phyloP scores from a whole-genome alignment of 2,797 vertebrate species.

The Leptatherina wallacei region DNA sequence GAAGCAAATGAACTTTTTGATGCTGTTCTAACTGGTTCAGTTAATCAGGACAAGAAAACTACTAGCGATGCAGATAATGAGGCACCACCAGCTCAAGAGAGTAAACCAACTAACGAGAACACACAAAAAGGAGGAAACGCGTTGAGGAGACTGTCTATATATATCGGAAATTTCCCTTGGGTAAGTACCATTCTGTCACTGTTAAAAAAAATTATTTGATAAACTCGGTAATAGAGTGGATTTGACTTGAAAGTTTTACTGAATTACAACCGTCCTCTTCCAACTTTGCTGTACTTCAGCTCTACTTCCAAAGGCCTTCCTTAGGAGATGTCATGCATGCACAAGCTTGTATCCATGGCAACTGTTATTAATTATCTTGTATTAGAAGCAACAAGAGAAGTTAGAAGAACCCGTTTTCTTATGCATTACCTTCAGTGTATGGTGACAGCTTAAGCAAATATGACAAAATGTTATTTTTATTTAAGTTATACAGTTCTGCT shows the following conservation, averaged over 20 bases:
- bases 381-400: background rate
- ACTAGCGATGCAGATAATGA: slow-evolving; percentile 65
- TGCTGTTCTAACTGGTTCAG: slow-evolving; percentile 89
- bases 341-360: background rate
- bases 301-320: background rate
- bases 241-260: background rate
- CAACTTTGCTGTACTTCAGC: background rate
- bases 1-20: slow-evolving; percentile 95
- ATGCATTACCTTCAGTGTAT: background rate
- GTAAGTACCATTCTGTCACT: slow-evolving; percentile 77
- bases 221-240: background rate
- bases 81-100: slow-evolving; percentile 69
- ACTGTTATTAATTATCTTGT: background rate
- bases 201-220: background rate
- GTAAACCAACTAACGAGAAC: slow-evolving; percentile 79
- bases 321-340: background rate
- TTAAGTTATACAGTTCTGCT: background rate
- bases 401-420: background rate
- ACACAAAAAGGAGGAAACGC: slow-evolving; percentile 78
- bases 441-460: background rate
- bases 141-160: slow-evolving; percentile 84
- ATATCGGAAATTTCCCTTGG: slow-evolving; percentile 94
- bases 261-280: background rate
- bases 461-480: background rate
- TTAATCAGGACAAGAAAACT: slow-evolving; percentile 74